Evolutionary conservation across 2,113 vertebrate species (phyloP), one percentile per base, ranked within the genome.

Genomic region (Cyprinodon brontotheroides): DNA sequence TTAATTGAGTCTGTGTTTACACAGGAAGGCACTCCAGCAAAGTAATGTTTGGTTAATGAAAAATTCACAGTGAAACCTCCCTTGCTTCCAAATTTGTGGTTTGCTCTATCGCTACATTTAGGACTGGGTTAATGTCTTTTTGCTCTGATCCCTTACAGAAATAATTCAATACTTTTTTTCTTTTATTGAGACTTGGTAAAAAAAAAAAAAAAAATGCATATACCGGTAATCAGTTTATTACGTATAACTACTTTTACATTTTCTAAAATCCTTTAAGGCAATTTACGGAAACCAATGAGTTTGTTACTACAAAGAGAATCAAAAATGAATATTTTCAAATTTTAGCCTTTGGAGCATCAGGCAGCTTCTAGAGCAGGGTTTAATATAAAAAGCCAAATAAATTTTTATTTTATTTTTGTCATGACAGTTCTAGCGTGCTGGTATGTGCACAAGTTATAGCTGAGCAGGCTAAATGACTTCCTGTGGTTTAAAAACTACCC

Each of bases 21-120:
- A 84, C 68, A 78, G 63, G 53, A 92, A 92, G 90, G 90, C 93
- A 91, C 90, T 89, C 82, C 50, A 86, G 84, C 77, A 83, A 74
- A 82, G 80, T 75, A 38, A 84, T 9, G 48, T 78, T 89, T 80
- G 83, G 83, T 89, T 86, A 70, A 74, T 77, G 9, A 83, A 86
- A 68, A 63, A 86, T 77, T 89, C 86, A 87, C 86, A 85, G 78
- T 86, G 77, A 78, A 70, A 72, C 77, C 62, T 36, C 62, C 61
- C 64, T 36, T 11, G 36, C 43, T 78, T 65, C 64, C 57, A 81
- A 37, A 4, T 59, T 15, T 74, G 63, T 64, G 7, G 37, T 74
- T 77, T 59, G 67, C 50, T 45, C n/a, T 40, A 61, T 71, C 82
- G 87, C 89, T 91, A 87, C 88, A 83, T 78, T 53, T 68, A 22